Base-by-base conservation (phyloP, 2,113 vertebrate species). In the Psilopsiagon aymara region DNA sequence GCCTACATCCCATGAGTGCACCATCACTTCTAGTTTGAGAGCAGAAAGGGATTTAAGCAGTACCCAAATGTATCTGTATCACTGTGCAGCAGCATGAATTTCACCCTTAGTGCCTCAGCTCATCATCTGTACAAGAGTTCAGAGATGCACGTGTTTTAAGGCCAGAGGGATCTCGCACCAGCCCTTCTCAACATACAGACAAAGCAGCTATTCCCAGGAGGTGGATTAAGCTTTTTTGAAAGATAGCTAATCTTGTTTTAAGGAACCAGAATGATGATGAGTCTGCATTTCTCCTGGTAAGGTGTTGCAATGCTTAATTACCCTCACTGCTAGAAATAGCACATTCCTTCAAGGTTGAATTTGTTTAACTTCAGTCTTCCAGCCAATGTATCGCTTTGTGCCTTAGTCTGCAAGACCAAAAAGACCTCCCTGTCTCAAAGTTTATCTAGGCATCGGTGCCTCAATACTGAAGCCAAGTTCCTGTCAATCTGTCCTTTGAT, bases 231-330 rank as follows among this genome's bases (percentile, higher is more conserved):
- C 23, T 9, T 71, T 81, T 92, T 21, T 59, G 69, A 91, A 91
- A 94, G 39, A 73, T 49, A 94, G 18, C 23, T 92, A 57, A 89
- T 66, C 74, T 92, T 71, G 20, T 84, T 92, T 86, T 79, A 91
- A 87, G 64, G 74, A 94, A 77, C 15, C 28, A 86, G 43, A 88
- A 88, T 24, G 37, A 64, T 33, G 55, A 67, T 46, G 55, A 86
- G 60, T 59, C 76, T 84, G 37, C 49, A 90, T 16, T 24, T 79
- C 52, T 85, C 69, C 81, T 68, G 23, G 70, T 60, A 94, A 94
- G 62, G 43, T 91, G 74, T 44, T 85, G 57, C 14, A 51, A 82
- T 8, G 4, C 21, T 91, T 91, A 89, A 84, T 87, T 91, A 91
- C 39, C 29, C 43, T 79, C 74, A 25, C 35, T 69, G 35, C 35